These are phyloP conservation scores for Benthosema pterotum DNA, from an alignment of 2,797 vertebrate genomes.

Conservation along the genomic window DNA sequence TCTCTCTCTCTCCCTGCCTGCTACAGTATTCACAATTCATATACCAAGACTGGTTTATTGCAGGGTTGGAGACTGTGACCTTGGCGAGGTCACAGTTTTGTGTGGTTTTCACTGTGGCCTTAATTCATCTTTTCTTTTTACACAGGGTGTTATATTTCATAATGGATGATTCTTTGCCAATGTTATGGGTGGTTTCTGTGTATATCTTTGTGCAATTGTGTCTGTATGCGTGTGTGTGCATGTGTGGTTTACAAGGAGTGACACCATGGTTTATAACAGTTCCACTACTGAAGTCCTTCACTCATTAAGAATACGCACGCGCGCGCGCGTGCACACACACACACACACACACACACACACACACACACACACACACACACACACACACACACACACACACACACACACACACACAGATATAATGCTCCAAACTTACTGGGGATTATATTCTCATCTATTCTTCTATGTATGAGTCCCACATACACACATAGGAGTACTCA, in stretches of 20 bases:
- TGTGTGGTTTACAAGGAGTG: slow-evolving; percentile 8
- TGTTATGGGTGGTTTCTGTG: slow-evolving; percentile 1
- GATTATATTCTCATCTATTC: not conserved
- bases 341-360: slow-evolving; percentile 20
- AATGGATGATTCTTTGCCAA: slow-evolving; percentile 5
- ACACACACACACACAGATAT: slow-evolving; percentile 7
- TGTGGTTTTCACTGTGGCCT: slow-evolving; percentile 20
- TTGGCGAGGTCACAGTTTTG: slow-evolving; percentile 47
- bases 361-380: not conserved
- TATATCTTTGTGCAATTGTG: not conserved
- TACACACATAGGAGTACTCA: too few relatives aligned
- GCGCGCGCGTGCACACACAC: not conserved
- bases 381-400: slow-evolving; percentile 17
- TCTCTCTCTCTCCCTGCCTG: not conserved
- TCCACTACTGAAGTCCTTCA: slow-evolving; percentile 20
- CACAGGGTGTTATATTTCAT: slow-evolving; percentile 26
- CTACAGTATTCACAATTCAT: not conserved
- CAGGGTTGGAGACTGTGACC: slow-evolving; percentile 33
- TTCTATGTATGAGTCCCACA: not conserved
- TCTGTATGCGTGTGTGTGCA: not conserved
- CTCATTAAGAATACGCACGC: slow-evolving; percentile 20
- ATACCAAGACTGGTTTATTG: slow-evolving; percentile 24
- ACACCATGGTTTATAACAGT: slow-evolving; percentile 16
- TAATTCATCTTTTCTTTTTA: slow-evolving; percentile 10
- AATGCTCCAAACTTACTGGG: not conserved